Conservation (phyloP, 2,888 invertebrate genomes). For the Heliconius aoede region DNA sequence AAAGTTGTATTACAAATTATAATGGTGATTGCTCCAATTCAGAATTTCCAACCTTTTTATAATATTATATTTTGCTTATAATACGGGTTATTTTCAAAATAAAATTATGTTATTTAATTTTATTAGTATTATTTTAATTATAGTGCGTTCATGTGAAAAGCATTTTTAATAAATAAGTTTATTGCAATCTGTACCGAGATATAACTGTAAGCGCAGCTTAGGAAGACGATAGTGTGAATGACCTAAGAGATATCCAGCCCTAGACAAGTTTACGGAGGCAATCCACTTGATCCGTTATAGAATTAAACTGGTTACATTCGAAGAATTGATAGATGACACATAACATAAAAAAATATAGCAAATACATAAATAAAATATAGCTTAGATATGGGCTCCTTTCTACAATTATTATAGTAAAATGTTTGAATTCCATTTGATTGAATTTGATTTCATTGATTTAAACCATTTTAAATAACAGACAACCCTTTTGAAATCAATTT, state of each 20-base stretch:
- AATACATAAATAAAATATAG: neutral
- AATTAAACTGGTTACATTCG: slow-evolving; percentile 30
- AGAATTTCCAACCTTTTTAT: neutral
- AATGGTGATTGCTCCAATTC: slow-evolving; percentile 11
- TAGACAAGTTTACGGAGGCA: slow-evolving; percentile 49
- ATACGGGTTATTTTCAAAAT: too few relatives aligned
- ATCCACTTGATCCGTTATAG: slow-evolving; percentile 36
- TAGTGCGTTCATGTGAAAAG: neutral
- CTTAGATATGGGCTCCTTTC: too few relatives aligned
- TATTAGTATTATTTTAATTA: neutral
- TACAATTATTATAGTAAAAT: too few relatives aligned
- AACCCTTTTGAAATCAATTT: slow-evolving; percentile 25
- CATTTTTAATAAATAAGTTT: slow-evolving; percentile 6
- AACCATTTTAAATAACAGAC: too few relatives aligned
- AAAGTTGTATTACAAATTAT: neutral
- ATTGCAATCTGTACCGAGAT: slow-evolving; percentile 46
- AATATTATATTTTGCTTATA: neutral
- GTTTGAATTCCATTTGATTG: too few relatives aligned
- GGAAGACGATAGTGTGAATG: slow-evolving; percentile 69
- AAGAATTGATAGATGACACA: slow-evolving; percentile 30
- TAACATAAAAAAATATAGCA: slow-evolving; percentile 4
- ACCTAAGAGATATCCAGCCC: slow-evolving; percentile 58
- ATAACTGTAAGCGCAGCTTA: slow-evolving; percentile 59
- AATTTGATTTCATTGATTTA: too few relatives aligned
- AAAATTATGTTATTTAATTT: neutral